A percentile compares a stretch with the other conserved stretches of the same genome.
Conservation (phyloP, 2,888 invertebrate genomes). For the Tipula lateralis region DNA sequence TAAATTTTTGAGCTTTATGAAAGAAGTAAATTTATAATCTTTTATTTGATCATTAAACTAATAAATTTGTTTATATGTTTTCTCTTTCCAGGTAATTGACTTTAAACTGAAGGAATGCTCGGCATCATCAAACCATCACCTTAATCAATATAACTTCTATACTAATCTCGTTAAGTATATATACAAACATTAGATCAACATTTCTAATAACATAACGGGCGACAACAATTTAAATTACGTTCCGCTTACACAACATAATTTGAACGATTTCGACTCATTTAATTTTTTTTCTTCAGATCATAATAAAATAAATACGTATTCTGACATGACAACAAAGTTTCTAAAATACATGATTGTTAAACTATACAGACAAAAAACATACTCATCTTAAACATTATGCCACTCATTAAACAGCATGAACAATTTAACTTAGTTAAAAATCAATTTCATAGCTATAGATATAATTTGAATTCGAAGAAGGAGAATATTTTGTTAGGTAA, state of each 20-base stretch:
- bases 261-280: neutral
- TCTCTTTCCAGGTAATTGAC: neutral
- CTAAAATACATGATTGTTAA: neutral
- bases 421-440: conserved; percentile 11
- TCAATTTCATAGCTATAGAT: neutral
- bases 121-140: neutral
- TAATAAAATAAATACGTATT: neutral
- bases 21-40: too few relatives aligned
- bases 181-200: neutral
- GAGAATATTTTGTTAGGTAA: neutral
- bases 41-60: too few relatives aligned
- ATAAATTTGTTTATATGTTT: neutral
- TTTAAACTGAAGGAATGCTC: too few relatives aligned
- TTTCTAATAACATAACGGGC: neutral
- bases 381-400: neutral
- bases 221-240: conserved; percentile 1
- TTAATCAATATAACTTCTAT: neutral
- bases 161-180: neutral
- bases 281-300: neutral
- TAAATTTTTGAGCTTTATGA: too few relatives aligned
- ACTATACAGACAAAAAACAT: neutral
- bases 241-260: neutral
- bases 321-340: neutral
- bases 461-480: neutral
- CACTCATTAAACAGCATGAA: neutral